Conservation (phyloP, 53 echinoderm and acorn worm species). For the Echinometra lucunter region DNA sequence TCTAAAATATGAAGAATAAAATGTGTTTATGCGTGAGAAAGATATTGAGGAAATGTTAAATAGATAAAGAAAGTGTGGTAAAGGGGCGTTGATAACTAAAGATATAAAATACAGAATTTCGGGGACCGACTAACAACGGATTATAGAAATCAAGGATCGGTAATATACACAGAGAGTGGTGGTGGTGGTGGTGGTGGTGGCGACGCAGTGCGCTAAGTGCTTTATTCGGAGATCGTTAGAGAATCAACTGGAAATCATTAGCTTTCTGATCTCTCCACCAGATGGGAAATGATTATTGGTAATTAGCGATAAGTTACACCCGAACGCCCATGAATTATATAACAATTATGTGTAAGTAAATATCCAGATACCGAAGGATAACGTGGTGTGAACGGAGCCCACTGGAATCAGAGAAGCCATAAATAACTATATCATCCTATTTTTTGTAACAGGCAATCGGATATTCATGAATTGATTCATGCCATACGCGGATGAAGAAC, state of each 20-base stretch:
- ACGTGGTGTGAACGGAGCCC: neutral
- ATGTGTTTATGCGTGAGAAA: neutral
- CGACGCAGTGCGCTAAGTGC: constrained; percentile 6
- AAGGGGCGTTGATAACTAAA: neutral
- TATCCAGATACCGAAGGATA: neutral
- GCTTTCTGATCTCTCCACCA: constrained; percentile 13
- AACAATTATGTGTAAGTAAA: constrained; percentile 59
- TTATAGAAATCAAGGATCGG: neutral
- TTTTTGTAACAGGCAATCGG: neutral
- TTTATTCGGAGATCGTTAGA: constrained; percentile 16
- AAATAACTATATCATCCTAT: no score
- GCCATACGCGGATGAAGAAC: neutral
- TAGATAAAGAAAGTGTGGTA: neutral
- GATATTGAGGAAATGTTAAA: neutral
- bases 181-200: neutral
- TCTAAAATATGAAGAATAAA: no score
- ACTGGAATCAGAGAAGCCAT: neutral
- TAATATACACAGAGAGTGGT: no score
- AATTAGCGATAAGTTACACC: constrained; percentile 61
- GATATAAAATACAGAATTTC: neutral
- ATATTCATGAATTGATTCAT: neutral
- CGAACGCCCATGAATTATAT: constrained; percentile 65
- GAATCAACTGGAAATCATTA: constrained; percentile 29
- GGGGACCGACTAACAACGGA: neutral
- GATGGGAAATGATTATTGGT: constrained; percentile 27